phyloP scores from a whole-genome alignment of 2,113 vertebrate genomes.

The Hypomesus transpacificus region DNA sequence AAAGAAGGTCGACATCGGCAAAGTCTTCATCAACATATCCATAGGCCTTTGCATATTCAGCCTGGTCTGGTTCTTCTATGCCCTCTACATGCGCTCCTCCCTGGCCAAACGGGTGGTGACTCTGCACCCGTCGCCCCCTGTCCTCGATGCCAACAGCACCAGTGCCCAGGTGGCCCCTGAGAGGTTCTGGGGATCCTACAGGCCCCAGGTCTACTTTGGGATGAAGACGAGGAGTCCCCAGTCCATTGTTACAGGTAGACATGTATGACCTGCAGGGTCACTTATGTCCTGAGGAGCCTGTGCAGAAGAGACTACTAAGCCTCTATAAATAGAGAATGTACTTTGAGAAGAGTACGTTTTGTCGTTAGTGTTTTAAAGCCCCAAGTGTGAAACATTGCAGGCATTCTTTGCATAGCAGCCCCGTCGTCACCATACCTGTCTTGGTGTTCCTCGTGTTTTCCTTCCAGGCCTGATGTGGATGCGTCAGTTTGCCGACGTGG shows the following conservation, averaged over 20 bases:
- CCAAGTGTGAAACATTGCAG: too few relatives aligned
- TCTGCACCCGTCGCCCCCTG: slow-evolving; percentile 73
- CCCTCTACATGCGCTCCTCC: slow-evolving; percentile 72
- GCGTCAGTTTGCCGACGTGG: slow-evolving; percentile 74
- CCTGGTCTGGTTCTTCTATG: slow-evolving; percentile 73
- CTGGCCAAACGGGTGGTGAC: slow-evolving; percentile 74
- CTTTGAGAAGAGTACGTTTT: too few relatives aligned
- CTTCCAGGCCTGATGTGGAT: slow-evolving; percentile 91
- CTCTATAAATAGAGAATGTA: too few relatives aligned
- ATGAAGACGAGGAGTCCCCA: slow-evolving; percentile 91
- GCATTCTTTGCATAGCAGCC: too few relatives aligned
- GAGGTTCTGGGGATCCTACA: slow-evolving; percentile 91
- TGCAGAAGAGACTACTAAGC: too few relatives aligned
- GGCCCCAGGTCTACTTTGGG: slow-evolving; percentile 91
- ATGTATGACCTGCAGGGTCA: too few relatives aligned
- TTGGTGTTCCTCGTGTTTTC: background rate
- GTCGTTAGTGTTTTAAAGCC: too few relatives aligned
- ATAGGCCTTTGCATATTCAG: slow-evolving; percentile 77
- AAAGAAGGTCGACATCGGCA: slow-evolving; percentile 73
- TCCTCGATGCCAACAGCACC: slow-evolving; percentile 73
- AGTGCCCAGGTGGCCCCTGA: slow-evolving; percentile 71
- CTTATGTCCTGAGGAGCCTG: too few relatives aligned
- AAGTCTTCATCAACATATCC: slow-evolving; percentile 78
- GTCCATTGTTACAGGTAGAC: slow-evolving; percentile 81
- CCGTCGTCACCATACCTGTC: background rate